These are phyloP conservation scores for Dicyrtomina minuta DNA, from an alignment of 2,888 invertebrate species.

Conservation along the genomic window DNA sequence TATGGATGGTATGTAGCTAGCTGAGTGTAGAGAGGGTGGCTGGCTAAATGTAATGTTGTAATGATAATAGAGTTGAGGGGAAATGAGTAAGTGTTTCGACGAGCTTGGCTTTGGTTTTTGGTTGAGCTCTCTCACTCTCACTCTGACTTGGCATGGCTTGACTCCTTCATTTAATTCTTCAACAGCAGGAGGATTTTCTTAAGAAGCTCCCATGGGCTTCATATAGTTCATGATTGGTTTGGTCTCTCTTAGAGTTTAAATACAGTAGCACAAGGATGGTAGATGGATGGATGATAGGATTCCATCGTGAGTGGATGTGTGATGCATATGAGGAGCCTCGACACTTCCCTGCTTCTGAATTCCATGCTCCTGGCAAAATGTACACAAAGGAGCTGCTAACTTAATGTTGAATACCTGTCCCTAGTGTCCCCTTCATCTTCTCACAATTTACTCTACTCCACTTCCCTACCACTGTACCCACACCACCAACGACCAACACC, in stretches of 20 bases:
- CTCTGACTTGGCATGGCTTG: too few species aligned
- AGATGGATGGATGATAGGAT: conserved; percentile 1
- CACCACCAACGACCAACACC: not conserved
- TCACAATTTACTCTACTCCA: conserved; percentile 21
- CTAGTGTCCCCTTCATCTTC: conserved; percentile 26
- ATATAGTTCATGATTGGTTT: conserved; percentile 7
- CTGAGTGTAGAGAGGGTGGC: too few species aligned
- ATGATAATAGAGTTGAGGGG: not conserved
- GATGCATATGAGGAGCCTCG: conserved; percentile 35
- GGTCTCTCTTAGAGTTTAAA: not conserved
- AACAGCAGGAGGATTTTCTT: conserved; percentile 6
- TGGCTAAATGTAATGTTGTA: too few species aligned
- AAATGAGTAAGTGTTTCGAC: not conserved
- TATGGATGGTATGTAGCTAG: too few species aligned
- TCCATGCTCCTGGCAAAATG: conserved; percentile 29
- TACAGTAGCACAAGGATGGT: not conserved
- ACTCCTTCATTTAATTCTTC: conserved; percentile 7
- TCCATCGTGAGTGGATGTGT: conserved; percentile 23
- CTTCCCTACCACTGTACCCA: not conserved
- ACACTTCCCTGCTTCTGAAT: conserved; percentile 40
- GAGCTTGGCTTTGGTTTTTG: not conserved
- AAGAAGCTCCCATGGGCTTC: conserved; percentile 18
- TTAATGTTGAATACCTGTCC: conserved; percentile 19
- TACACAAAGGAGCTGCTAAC: conserved; percentile 9
- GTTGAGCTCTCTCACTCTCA: too few species aligned